Conservation (phyloP, 2,113 vertebrate species). For the Mus pahari region DNA sequence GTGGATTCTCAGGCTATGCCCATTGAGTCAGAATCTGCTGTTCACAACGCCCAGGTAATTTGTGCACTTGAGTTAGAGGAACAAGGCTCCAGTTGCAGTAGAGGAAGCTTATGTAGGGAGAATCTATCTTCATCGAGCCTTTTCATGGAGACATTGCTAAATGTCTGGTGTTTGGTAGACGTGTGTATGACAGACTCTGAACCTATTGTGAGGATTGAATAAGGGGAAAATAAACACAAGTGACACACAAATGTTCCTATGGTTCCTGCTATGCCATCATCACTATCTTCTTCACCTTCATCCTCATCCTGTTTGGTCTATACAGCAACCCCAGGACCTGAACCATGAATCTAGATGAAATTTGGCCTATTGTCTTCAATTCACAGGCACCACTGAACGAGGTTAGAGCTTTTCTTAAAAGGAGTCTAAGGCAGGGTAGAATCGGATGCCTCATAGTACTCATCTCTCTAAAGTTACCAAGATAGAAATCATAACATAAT, state of each 20-base stretch:
- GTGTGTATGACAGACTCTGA: neutral
- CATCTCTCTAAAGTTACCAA: neutral
- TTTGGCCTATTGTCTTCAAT: neutral
- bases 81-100: neutral
- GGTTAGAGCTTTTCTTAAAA: neutral
- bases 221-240: neutral
- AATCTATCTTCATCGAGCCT: neutral
- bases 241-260: neutral
- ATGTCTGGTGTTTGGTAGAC: neutral
- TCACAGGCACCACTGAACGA: accelerated
- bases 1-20: neutral
- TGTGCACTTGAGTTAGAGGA: neutral
- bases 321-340: neutral
- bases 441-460: neutral
- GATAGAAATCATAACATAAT: neutral
- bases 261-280: neutral
- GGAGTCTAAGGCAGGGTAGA: neutral
- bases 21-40: neutral
- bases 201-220: neutral
- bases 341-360: neutral
- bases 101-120: neutral
- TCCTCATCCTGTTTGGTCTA: neutral
- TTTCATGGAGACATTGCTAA: neutral
- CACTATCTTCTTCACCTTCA: neutral
- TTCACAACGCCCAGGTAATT: neutral